Evolutionary conservation across 2,113 vertebrate species (phyloP).

Genomic region (Ctenomys sociabilis): DNA sequence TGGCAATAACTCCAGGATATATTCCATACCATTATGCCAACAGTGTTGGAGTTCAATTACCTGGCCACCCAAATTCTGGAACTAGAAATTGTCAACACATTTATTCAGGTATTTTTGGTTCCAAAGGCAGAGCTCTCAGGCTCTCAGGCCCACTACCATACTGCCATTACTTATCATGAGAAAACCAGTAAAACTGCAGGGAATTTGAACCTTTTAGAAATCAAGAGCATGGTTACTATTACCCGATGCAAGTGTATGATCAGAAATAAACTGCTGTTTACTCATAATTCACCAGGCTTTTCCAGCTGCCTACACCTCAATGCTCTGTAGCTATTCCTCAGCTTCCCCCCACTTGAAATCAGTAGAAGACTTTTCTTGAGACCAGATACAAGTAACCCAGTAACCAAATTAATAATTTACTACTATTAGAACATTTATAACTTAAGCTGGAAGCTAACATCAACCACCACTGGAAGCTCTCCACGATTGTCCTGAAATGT

Average conservation of each 20-base stretch:
- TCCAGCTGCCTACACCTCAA: background rate
- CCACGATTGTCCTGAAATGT: background rate
- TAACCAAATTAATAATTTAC: slow-evolving; percentile 71
- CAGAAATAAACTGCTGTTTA: background rate
- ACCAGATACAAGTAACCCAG: slow-evolving; percentile 69
- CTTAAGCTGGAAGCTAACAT: background rate
- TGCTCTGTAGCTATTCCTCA: slow-evolving; percentile 28
- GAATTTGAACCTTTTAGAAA: slow-evolving; percentile 54
- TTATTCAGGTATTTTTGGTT: background rate
- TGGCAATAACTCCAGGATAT: background rate
- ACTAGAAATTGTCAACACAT: background rate
- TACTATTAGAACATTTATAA: background rate
- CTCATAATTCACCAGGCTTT: background rate
- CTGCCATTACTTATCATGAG: background rate
- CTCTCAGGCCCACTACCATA: background rate
- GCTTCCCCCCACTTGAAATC: slow-evolving; percentile 66
- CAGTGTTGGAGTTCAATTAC: background rate
- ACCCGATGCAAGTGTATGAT: background rate
- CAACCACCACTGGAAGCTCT: background rate
- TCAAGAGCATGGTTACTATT: slow-evolving; percentile 13
- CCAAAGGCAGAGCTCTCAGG: background rate
- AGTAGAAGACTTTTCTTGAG: slow-evolving; percentile 48
- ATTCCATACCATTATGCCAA: background rate
- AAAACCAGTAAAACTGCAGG: background rate
- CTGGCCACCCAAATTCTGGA: background rate